Conservation (phyloP, 2,797 vertebrate genomes). For the Acridotheres tristis region DNA sequence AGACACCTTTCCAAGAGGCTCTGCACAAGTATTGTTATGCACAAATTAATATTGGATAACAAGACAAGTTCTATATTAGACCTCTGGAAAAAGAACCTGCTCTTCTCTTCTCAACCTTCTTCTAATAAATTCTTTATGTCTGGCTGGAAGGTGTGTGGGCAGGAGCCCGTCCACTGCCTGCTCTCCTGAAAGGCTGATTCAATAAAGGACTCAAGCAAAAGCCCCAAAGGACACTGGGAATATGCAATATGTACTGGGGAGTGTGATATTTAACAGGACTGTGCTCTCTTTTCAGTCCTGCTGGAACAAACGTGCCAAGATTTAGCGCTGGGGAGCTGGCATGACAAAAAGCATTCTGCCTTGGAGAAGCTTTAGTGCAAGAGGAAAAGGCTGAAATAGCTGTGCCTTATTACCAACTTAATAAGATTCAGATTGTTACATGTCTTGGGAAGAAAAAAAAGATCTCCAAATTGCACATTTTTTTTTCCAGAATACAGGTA, state of each 20-base stretch:
- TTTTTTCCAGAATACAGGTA: slow-evolving; percentile 43
- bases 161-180: background rate
- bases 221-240: slow-evolving; percentile 21
- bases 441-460: slow-evolving; percentile 10
- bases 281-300: background rate
- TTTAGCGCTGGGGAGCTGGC: background rate
- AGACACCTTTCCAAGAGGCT: background rate
- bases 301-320: background rate
- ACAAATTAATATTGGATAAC: background rate
- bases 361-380: background rate
- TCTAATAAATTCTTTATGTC: slow-evolving; percentile 55
- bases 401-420: slow-evolving; percentile 37
- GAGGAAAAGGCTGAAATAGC: background rate
- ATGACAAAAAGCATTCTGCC: background rate
- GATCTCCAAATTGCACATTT: slow-evolving; percentile 12
- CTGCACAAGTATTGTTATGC: background rate
- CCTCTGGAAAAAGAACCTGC: background rate
- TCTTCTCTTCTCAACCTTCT: slow-evolving; percentile 24
- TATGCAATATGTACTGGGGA: background rate
- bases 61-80: background rate
- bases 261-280: background rate
- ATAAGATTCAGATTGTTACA: slow-evolving; percentile 29
- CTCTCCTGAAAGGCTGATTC: slow-evolving; percentile 45
- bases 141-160: slow-evolving; percentile 38
- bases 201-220: slow-evolving; percentile 7